These are phyloP conservation scores for Eupithecia inturbata DNA, from an alignment of 2,888 invertebrate genomes.

Conservation along the genomic window DNA sequence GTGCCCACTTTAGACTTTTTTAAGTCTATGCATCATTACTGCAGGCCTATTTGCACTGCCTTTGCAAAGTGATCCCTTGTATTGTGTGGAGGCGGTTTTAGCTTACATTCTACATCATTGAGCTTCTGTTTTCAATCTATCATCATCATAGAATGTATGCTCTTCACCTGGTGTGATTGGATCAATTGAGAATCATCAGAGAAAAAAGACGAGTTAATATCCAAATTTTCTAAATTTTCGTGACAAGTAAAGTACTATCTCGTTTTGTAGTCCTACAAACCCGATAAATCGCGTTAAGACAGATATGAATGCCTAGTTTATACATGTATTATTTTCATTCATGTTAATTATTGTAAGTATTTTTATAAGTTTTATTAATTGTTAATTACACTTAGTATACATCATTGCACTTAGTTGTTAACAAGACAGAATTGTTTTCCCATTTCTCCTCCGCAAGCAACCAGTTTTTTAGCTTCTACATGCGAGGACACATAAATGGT, in stretches of 20 bases:
- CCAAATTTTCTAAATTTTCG: not conserved
- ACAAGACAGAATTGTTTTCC: too few relatives aligned
- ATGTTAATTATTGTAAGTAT: too few relatives aligned
- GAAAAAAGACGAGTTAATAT: not conserved
- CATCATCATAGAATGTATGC: not conserved
- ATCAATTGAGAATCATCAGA: not conserved
- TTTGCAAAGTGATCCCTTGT: slow-evolving; percentile 23
- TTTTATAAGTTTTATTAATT: too few relatives aligned
- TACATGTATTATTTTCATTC: too few relatives aligned
- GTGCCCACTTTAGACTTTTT: slow-evolving; percentile 18
- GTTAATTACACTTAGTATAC: too few relatives aligned
- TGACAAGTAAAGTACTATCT: not conserved
- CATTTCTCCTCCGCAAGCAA: too few relatives aligned
- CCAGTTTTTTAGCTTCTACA: too few relatives aligned
- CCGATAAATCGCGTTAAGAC: too few relatives aligned
- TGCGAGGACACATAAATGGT: too few relatives aligned
- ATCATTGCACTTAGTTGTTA: too few relatives aligned
- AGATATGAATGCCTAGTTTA: too few relatives aligned
- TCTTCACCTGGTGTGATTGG: not conserved
- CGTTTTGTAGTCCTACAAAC: too few relatives aligned
- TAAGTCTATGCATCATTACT: slow-evolving; percentile 38
- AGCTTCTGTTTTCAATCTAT: slow-evolving; percentile 12
- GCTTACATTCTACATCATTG: not conserved
- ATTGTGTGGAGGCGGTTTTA: slow-evolving; percentile 18
- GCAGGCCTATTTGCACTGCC: slow-evolving; percentile 38